Evolutionary conservation across 2,797 vertebrate genomes (phyloP), one percentile per base, ranked within the genome.

Genomic region (Gymnothorax reevesii): DNA sequence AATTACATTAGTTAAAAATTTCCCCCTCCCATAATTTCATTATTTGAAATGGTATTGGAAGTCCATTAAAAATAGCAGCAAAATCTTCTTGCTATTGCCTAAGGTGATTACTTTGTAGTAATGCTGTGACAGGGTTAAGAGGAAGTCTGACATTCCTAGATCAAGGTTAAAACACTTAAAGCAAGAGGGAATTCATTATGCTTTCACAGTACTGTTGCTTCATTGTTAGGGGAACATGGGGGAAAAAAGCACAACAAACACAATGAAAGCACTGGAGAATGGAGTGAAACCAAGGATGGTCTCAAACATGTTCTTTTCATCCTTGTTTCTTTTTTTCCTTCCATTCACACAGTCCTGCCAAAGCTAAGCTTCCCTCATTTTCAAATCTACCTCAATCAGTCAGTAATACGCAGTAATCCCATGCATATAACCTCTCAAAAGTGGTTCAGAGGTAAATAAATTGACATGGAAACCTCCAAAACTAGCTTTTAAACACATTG

Each of bases 101-200:
- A 42, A 83, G 55, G 82, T 59, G 82, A 83, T 83, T 83, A 83
- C 7, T 55, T 42, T 17, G 55, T 27, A 83, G 54, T 80, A 80
- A 10, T 33, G 57, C 82, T 17, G 82, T 83, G 64, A 84, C 64
- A 86, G 71, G 4, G 75, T 79, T 69, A 88, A 75, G 84, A 83
- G 7, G 15, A 79, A 84, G 49, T 73, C 83, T 83, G 79, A 75
- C 10, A 85, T 86, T 57, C 55, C 25, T 80, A 27, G 66, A 86
- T 42, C 86, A 88, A 88, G 89, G 88, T 88, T 77, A 88, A 85
- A 83, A 59, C 79, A 83, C 85, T 86, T 75, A 66, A 83, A 75
- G 71, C 22, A 86, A 88, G 49, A 86, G 85, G 64, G 42, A 85
- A 52, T 57, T 54, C 57, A 85, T 87, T 88, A 73, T 86, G 84